These are phyloP conservation scores for Ephydatia muelleri DNA, from an alignment of 37 sponge, comb jelly and placozoan species.

Conservation along the genomic window DNA sequence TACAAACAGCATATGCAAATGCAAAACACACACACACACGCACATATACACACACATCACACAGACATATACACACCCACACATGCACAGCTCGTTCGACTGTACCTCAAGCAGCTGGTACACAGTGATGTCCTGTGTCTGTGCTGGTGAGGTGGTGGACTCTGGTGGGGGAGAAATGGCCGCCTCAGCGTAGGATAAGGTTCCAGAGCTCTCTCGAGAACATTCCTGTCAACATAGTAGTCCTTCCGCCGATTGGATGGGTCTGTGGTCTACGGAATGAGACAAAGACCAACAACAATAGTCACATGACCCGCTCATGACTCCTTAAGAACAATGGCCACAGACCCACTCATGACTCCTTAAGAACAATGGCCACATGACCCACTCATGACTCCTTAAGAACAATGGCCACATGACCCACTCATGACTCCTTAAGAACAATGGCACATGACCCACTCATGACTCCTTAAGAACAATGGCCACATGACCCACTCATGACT, in stretches of 20 bases:
- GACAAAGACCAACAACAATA: neutral
- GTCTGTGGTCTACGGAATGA: conserved; percentile 44
- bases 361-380: too few species aligned
- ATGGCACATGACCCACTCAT: too few species aligned
- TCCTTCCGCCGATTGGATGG: conserved; percentile 14
- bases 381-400: too few species aligned
- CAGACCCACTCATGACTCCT: too few species aligned
- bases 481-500: too few species aligned
- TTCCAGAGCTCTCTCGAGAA: conserved; percentile 46
- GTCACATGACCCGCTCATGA: neutral
- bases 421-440: too few species aligned
- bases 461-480: too few species aligned
- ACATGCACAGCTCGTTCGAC: neutral
- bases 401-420: too few species aligned
- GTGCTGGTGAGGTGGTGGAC: conserved; percentile 48
- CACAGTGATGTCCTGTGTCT: conserved; percentile 80
- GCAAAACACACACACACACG: neutral
- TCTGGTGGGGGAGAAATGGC: conserved; percentile 73
- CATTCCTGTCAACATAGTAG: conserved; percentile 57
- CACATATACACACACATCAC: neutral
- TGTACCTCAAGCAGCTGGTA: conserved; percentile 84
- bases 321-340: neutral
- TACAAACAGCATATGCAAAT: neutral
- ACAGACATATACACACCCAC: neutral
- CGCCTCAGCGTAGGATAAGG: conserved; percentile 87